Conservation (phyloP, 2,797 vertebrate genomes). For the Miichthys miiuy region DNA sequence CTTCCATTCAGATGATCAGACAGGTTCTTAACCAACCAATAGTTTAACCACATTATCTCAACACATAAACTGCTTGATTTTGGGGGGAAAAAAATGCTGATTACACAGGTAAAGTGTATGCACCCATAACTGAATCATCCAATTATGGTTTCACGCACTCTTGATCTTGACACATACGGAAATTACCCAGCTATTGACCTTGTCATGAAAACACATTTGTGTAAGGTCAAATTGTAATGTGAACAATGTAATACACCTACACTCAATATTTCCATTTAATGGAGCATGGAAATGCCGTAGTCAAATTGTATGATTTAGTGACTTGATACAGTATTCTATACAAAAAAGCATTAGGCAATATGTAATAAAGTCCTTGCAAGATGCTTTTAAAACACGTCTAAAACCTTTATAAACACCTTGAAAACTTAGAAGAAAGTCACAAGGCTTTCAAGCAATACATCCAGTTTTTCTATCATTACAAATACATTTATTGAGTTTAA, state of each 20-base stretch:
- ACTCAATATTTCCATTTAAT: background rate
- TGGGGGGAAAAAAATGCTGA: too few relatives aligned
- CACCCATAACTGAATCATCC: background rate
- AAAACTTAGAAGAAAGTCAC: too few relatives aligned
- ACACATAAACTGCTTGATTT: background rate
- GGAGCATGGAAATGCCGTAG: background rate
- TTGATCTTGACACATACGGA: background rate
- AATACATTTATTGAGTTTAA: too few relatives aligned
- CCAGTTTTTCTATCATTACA: too few relatives aligned
- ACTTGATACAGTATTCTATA: background rate
- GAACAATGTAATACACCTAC: background rate
- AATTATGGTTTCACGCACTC: background rate
- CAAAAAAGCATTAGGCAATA: background rate
- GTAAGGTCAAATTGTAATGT: background rate
- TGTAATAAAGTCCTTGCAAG: too few relatives aligned
- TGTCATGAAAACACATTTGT: background rate
- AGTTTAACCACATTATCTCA: background rate
- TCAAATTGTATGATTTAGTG: background rate
- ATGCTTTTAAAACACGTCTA: too few relatives aligned
- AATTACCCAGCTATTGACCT: constrained; percentile 1
- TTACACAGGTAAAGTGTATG: background rate
- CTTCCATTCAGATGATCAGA: background rate
- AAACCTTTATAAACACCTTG: too few relatives aligned
- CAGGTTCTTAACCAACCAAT: background rate
- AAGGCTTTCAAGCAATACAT: too few relatives aligned